Percentiles rank a stretch among this genome's conserved stretches.
These are phyloP conservation scores for Leuctra nigra DNA, from an alignment of 2,888 invertebrate species.

Conservation along the genomic window DNA sequence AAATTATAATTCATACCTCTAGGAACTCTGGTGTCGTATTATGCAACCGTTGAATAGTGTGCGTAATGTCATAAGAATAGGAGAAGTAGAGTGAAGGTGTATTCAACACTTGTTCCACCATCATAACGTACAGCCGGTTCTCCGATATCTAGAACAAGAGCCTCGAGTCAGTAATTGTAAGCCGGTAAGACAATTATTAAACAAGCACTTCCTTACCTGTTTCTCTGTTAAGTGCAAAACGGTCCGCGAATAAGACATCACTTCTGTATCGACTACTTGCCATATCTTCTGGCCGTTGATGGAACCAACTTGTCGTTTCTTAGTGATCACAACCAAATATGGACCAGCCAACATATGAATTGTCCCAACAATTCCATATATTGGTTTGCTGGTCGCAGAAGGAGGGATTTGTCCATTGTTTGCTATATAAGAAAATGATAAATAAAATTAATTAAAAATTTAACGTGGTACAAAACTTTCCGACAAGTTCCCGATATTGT, in stretches of 20 bases:
- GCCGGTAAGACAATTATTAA: too few species aligned
- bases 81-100: constrained; percentile 91
- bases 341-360: constrained; percentile 77
- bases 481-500: too few species aligned
- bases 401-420: constrained; percentile 57
- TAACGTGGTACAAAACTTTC: too few species aligned
- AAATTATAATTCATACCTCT: constrained; percentile 43
- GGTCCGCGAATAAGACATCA: constrained; percentile 80
- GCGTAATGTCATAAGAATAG: constrained; percentile 88
- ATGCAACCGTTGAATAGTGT: constrained; percentile 81
- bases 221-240: constrained; percentile 75
- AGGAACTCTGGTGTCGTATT: constrained; percentile 78
- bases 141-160: constrained; percentile 55
- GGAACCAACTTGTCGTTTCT: constrained; percentile 73
- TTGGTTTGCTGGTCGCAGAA: constrained; percentile 49
- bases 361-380: constrained; percentile 85
- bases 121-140: constrained; percentile 75
- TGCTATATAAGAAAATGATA: too few species aligned
- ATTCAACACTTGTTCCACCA: constrained; percentile 75
- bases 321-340: constrained; percentile 84
- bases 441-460: too few species aligned
- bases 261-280: constrained; percentile 69
- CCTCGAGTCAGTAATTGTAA: neutral
- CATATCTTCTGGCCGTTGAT: constrained; percentile 74
- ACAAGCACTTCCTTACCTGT: constrained; percentile 49